Evolutionary conservation across 2,797 vertebrate species (phyloP), one percentile per base, ranked within the genome.

Genomic region (Microchirus variegatus): DNA sequence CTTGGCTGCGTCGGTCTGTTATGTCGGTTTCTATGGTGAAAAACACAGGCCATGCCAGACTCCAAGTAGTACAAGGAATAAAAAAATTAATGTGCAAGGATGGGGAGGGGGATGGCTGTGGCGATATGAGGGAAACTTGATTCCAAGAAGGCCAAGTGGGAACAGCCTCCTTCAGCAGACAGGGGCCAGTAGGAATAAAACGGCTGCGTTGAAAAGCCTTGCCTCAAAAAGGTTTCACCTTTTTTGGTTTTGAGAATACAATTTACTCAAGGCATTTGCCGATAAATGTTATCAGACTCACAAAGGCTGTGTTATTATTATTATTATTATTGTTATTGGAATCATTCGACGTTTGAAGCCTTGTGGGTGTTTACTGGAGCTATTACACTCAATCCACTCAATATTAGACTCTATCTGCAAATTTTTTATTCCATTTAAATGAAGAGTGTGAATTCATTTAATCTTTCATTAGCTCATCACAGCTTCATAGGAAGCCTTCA

Each of bases 21-120:
- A 93, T 96, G 95, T 94, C 94, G 93, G 96, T 98, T 96, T 96
- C 96, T 93, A 96, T 96, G 95, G 96, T 90, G 93, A 94, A 87
- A 90, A 96, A 92, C 91, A 95, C 64, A 2, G 68, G 10, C 82
- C 75, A 82, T 91, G 94, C 94, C 93, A 93, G 90, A 92, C 89
- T 85, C 78, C 53, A 86, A 91, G 86, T 89, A 90, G 87, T 84
- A 89, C 85, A 70, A 77, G 89, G 83, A 91, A 75, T 86, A 77
- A 67, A 80, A 86, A 56, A 61, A 56, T 59, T 79, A 83, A 84
- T 83, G 84, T 80, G 80, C 73, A 75, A 66, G 52, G 72, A 76
- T n/a, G 15, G 53, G 66, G 45, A n/a, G 45, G 52, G 42, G 63
- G 57, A 2, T 1, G 42, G 68, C 19, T 53, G 63, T 10, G 58